Conservation (phyloP, 2,113 vertebrate species). For the Saguinus imperator region DNA sequence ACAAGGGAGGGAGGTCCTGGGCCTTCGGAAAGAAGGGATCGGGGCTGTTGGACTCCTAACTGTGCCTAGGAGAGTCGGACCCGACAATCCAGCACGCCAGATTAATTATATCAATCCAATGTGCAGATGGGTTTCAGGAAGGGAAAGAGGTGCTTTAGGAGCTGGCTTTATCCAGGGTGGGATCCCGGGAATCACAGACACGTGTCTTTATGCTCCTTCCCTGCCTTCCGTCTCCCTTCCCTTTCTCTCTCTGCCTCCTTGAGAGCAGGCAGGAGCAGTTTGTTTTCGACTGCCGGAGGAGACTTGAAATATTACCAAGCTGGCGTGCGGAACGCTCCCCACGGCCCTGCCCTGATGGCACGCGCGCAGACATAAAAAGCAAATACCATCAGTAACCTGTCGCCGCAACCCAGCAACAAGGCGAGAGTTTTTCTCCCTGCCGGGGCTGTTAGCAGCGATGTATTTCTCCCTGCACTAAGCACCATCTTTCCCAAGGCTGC, state of each 20-base stretch:
- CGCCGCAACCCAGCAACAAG: slow-evolving; percentile 79
- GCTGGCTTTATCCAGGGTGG: not conserved
- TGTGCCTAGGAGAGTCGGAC: not conserved
- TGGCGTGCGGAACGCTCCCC: slow-evolving; percentile 79
- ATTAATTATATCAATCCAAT: not conserved
- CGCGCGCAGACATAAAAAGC: slow-evolving; percentile 85
- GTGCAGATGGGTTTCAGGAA: not conserved
- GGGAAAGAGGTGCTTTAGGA: not conserved
- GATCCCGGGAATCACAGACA: not conserved
- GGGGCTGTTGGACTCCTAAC: slow-evolving; percentile 32
- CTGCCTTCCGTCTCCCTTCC: not conserved
- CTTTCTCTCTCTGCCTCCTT: slow-evolving; percentile 59
- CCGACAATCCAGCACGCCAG: not conserved
- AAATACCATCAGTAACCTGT: slow-evolving; percentile 89
- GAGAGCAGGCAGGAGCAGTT: slow-evolving; percentile 70
- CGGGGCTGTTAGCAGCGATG: slow-evolving; percentile 87
- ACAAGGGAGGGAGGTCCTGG: not conserved
- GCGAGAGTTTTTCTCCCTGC: slow-evolving; percentile 85
- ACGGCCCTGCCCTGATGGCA: slow-evolving; percentile 84
- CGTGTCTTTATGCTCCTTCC: not conserved
- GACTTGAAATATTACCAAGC: slow-evolving; percentile 84
- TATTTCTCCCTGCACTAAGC: slow-evolving; percentile 89
- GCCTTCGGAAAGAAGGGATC: not conserved
- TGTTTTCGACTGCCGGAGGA: slow-evolving; percentile 79
- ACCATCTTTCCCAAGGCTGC: slow-evolving; percentile 86